Evolutionary conservation across 2,113 vertebrate genomes (phyloP).

Genomic region (Solenodon paradoxus): DNA sequence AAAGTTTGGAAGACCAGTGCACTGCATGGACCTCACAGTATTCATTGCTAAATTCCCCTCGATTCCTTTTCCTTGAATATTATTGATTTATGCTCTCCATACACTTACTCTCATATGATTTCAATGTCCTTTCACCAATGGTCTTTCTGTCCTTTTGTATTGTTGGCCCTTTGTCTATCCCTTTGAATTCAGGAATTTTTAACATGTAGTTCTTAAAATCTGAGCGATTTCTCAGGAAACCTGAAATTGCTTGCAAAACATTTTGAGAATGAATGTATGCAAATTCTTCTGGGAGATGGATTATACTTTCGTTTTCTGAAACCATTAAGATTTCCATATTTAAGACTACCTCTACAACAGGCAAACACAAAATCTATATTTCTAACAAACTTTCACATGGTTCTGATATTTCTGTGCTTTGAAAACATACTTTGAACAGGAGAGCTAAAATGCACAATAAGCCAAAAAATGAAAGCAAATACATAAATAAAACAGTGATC

Average conservation of each 20-base stretch:
- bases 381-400: neutral
- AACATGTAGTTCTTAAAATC: neutral
- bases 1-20: neutral
- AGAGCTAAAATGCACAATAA: neutral
- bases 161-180: neutral
- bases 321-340: neutral
- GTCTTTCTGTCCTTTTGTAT: neutral
- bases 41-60: neutral
- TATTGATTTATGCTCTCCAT: neutral
- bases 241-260: neutral
- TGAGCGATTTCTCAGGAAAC: neutral
- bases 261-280: neutral
- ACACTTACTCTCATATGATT: neutral
- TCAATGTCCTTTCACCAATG: neutral
- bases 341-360: neutral
- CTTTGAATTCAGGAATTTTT: neutral
- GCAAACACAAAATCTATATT: neutral
- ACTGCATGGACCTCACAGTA: neutral
- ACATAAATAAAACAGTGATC: neutral
- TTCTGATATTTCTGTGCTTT: neutral
- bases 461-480: neutral
- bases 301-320: neutral
- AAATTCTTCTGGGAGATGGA: neutral
- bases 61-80: neutral
- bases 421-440: neutral